Conservation (phyloP, 2,113 vertebrate genomes). For the Pampusana beccarii region DNA sequence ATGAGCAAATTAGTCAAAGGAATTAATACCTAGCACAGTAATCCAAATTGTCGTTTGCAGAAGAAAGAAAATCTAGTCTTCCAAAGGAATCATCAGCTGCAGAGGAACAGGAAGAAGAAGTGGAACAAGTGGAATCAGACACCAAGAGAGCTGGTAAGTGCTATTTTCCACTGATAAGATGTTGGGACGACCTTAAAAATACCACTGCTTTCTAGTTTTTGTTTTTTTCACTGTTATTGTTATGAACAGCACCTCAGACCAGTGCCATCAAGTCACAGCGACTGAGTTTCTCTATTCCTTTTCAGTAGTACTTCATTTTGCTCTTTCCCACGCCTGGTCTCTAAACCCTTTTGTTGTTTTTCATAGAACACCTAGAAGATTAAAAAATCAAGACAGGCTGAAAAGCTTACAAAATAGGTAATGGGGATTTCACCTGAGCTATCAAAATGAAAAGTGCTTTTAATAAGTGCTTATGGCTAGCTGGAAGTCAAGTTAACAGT, state of each 20-base stretch:
- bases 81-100: neutral
- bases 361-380: neutral
- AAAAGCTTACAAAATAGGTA: neutral
- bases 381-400: neutral
- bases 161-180: neutral
- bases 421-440: neutral
- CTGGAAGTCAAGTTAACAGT: neutral
- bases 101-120: neutral
- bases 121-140: neutral
- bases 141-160: neutral
- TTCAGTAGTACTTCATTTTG: neutral
- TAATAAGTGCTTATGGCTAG: neutral
- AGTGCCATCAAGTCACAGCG: neutral
- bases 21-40: neutral
- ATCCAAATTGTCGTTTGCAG: neutral
- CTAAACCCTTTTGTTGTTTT: neutral
- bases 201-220: neutral
- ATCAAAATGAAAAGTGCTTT: neutral
- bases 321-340: neutral
- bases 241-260: neutral
- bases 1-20: neutral
- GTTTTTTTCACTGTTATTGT: neutral
- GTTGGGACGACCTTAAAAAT: neutral
- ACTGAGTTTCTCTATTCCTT: neutral
- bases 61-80: constrained; percentile 7